phyloP scores from a whole-genome alignment of 2,888 invertebrate species.

The Gymnosoma rotundatum region DNA sequence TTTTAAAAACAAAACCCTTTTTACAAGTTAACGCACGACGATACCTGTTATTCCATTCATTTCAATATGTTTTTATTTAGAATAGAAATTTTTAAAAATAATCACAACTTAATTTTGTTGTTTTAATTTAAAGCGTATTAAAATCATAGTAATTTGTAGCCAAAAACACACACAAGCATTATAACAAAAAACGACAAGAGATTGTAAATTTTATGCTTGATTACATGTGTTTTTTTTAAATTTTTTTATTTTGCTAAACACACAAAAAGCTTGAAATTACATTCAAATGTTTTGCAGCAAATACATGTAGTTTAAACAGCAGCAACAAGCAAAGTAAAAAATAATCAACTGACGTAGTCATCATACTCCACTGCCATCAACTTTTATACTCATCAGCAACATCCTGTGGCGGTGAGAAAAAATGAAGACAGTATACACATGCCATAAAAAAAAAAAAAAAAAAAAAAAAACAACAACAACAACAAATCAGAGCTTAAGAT shows the following conservation, averaged over 20 bases:
- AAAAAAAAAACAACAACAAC: too few relatives aligned
- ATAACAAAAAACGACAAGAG: slow-evolving; percentile 15
- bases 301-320: slow-evolving; percentile 5
- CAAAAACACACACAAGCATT: slow-evolving; percentile 56
- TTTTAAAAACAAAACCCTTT: slow-evolving; percentile 30
- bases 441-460: not conserved
- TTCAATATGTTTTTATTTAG: slow-evolving; percentile 11
- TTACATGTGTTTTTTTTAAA: slow-evolving; percentile 53
- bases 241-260: too few relatives aligned
- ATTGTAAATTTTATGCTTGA: slow-evolving; percentile 68
- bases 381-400: slow-evolving; percentile 56
- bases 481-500: slow-evolving; percentile 27
- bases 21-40: too few relatives aligned
- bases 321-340: slow-evolving; percentile 29
- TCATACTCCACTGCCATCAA: slow-evolving; percentile 33
- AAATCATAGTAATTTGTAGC: slow-evolving; percentile 69
- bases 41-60: slow-evolving; percentile 13
- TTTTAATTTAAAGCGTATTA: slow-evolving; percentile 47
- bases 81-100: slow-evolving; percentile 45
- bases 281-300: not conserved
- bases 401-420: slow-evolving; percentile 61
- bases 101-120: slow-evolving; percentile 23
- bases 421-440: not conserved
- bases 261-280: not conserved
- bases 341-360: slow-evolving; percentile 47